Evolutionary conservation across 2,113 vertebrate species (phyloP).

Genomic region (Dolichotis patagonum): DNA sequence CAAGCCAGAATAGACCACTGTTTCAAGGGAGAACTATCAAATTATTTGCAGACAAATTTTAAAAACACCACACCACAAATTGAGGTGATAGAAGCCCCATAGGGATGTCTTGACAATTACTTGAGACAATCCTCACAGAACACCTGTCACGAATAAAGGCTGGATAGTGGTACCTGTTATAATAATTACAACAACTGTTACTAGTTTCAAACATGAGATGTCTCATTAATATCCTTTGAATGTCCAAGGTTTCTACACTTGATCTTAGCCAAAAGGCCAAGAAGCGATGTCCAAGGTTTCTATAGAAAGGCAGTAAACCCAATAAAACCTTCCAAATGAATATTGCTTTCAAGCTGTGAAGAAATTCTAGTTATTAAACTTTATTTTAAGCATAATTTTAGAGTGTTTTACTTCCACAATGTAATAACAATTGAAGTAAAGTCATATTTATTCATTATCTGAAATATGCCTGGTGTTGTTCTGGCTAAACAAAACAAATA

Average conservation of each 20-base stretch:
- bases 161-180: background rate
- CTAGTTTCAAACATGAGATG: background rate
- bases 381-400: constrained; percentile 39
- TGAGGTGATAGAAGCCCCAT: background rate
- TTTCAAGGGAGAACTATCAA: background rate
- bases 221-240: constrained; percentile 34
- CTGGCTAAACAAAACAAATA: background rate
- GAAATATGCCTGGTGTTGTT: background rate
- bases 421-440: background rate
- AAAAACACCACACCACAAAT: constrained; percentile 20
- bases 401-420: background rate
- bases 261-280: too few relatives aligned
- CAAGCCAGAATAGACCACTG: background rate
- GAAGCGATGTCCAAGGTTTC: too few relatives aligned
- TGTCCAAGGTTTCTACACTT: too few relatives aligned
- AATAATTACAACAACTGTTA: background rate
- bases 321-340: constrained; percentile 52
- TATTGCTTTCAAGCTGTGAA: constrained; percentile 40
- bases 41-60: background rate
- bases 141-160: background rate
- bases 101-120: constrained; percentile 24
- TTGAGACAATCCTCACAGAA: background rate
- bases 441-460: background rate
- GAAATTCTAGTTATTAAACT: constrained; percentile 47
- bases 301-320: constrained; percentile 33